Evolutionary conservation across 2,888 invertebrate species (phyloP), one percentile per base, ranked within the genome.

Genomic region (Phrixothrix hirtus): DNA sequence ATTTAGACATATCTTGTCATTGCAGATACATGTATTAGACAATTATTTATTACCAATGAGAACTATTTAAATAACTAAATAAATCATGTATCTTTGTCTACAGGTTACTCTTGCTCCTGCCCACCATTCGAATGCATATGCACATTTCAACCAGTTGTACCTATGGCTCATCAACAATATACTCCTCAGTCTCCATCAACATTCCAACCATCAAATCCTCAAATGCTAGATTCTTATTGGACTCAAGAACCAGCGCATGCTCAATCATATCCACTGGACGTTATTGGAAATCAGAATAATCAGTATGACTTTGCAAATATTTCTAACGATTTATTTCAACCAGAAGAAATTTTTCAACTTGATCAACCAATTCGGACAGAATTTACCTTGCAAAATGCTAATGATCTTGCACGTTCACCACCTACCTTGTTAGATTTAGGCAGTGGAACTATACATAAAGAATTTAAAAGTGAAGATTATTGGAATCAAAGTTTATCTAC

Each of bases 91-190:
- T 36, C 42, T 41, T 25, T 36, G 10, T 26, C 1, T 17, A 17
- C 38, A 52, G 56, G 79, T 57, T 81, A 83, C 46, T 56, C 56
- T 9, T 88, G 88, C 71, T 84, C 87, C 9, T 87, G 88, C 65
- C 85, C 87, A 1, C 88, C 87, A 0, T 88, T 88, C 74, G 87
- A 88, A 66, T 88, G 88, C 68, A 79, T 85, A 21, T 88, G 88
- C 66, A 79, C 79, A 30, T 73, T 76, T 44, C 76, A 78, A 60
- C 63, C 70, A 29, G 53, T 69, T 0, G 27, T 64, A 16, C 56
- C 68, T 5, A 66, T 70, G 2, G 59, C 63, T 31, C 54, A 71
- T 49, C 70, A 69, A 50, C 72, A 71, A 51, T 74, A 69, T 54
- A 65, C 70, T 27, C 57, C 65, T 1, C 69, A 66, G 41, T 68